These are phyloP conservation scores for Loripinus fragilis DNA, from an alignment of 2,888 invertebrate species.

Conservation along the genomic window DNA sequence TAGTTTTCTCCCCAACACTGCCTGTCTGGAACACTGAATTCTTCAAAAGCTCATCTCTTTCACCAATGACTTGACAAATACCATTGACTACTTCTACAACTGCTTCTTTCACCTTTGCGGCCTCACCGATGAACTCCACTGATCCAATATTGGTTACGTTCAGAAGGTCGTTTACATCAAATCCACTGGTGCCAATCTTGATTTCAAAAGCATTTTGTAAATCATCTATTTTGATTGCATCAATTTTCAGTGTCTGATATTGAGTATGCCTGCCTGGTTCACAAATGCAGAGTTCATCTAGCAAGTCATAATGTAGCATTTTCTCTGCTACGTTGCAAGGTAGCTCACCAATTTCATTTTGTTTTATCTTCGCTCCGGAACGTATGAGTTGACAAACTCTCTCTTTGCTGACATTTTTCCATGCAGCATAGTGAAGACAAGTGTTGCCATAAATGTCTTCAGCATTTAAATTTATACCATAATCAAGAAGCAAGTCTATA, in stretches of 20 bases:
- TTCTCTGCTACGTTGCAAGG: conserved; percentile 21
- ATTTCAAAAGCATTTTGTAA: conserved; percentile 23
- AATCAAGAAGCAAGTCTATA: too few species aligned
- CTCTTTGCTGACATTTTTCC: conserved; percentile 24
- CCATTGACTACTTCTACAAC: background rate
- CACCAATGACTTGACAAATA: conserved; percentile 30
- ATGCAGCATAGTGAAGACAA: conserved; percentile 37
- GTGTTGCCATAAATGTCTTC: conserved; percentile 19
- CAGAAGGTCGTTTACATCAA: conserved; percentile 26
- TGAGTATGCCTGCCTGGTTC: too few species aligned
- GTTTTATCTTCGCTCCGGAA: conserved; percentile 1
- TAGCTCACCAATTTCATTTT: background rate
- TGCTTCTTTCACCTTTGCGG: background rate
- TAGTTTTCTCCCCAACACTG: conserved; percentile 37
- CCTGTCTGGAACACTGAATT: conserved; percentile 36
- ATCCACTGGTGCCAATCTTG: conserved; percentile 10
- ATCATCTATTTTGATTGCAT: too few species aligned
- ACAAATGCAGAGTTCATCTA: conserved; percentile 29
- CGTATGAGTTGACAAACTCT: background rate
- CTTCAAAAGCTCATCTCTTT: conserved; percentile 37
- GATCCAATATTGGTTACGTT: conserved; percentile 5
- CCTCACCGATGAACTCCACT: conserved; percentile 13
- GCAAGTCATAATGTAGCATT: conserved; percentile 16
- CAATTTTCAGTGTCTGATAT: too few species aligned
- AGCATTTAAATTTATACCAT: conserved; percentile 10